Percentiles rank a stretch among this genome's conserved stretches.
Evolutionary conservation across 2,113 vertebrate genomes (phyloP).

Genomic region (Heterochromis multidens): DNA sequence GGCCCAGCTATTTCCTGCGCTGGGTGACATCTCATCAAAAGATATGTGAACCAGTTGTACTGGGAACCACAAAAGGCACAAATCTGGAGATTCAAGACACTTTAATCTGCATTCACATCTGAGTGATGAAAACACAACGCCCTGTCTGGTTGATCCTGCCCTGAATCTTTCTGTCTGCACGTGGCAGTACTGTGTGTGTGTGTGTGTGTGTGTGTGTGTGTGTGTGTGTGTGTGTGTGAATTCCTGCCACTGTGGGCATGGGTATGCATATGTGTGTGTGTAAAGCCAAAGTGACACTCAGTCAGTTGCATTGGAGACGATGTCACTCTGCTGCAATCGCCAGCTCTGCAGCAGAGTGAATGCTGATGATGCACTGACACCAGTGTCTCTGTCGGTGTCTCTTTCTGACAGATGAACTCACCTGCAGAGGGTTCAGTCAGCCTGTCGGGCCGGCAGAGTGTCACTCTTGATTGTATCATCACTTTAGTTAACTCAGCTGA

Average conservation of each 20-base stretch:
- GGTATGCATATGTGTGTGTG: not conserved
- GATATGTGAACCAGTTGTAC: conserved; percentile 11
- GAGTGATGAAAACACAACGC: conserved; percentile 29
- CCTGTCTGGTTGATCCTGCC: not conserved
- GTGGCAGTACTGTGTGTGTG: not conserved
- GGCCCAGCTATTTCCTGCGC: conserved; percentile 47
- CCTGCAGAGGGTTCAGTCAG: not conserved
- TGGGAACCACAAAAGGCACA: conserved; percentile 5
- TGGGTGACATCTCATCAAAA: conserved; percentile 6
- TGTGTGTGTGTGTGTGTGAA: not conserved
- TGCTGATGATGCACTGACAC: conserved; percentile 27
- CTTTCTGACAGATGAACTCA: conserved; percentile 2
- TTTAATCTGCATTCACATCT: conserved; percentile 40
- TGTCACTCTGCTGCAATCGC: conserved; percentile 13
- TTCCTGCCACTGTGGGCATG: not conserved
- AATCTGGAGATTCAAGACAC: not conserved
- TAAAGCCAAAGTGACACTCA: conserved; percentile 21
- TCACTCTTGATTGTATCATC: not conserved
- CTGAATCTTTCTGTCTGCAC: not conserved
- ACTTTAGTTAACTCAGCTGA: not conserved
- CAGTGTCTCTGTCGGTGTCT: not conserved
- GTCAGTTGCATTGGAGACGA: not conserved
- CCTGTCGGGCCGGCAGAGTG: not conserved
- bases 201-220: not conserved
- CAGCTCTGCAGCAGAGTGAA: not conserved